A percentile compares a stretch with the other conserved stretches of the same genome.
Evolutionary conservation across 2,888 invertebrate species (phyloP).

Genomic region (Arctia plantaginis): DNA sequence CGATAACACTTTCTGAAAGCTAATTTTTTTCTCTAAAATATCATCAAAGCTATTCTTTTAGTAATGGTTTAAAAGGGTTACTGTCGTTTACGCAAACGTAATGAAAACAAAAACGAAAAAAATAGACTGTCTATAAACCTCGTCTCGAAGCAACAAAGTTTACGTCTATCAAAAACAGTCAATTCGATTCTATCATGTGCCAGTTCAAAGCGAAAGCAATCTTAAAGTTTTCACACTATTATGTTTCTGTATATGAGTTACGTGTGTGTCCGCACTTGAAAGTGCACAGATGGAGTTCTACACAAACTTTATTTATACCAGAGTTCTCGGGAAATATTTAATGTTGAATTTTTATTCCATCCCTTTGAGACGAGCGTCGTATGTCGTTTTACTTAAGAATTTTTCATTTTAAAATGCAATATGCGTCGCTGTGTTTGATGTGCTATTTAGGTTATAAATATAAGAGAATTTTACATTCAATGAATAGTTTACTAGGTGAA

Average conservation of each 20-base stretch:
- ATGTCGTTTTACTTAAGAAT: constrained; percentile 60
- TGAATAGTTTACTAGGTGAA: background rate
- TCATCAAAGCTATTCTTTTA: background rate
- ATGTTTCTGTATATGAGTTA: constrained; percentile 51
- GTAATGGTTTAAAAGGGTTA: background rate
- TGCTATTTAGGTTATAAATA: constrained; percentile 32
- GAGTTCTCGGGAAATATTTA: constrained; percentile 74
- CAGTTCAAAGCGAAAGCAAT: constrained; percentile 54
- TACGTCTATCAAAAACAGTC: constrained; percentile 36
- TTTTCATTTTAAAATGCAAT: constrained; percentile 66
- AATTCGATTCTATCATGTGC: constrained; percentile 47
- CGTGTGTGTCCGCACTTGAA: constrained; percentile 52
- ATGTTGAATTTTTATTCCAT: constrained; percentile 75
- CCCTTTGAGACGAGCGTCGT: constrained; percentile 53
- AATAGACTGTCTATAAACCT: constrained; percentile 16
- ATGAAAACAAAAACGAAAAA: constrained; percentile 22
- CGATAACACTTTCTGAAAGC: too few relatives aligned
- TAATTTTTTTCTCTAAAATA: background rate
- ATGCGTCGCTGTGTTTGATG: constrained; percentile 45
- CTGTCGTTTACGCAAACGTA: background rate
- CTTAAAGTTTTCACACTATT: constrained; percentile 54
- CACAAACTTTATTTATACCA: constrained; percentile 73
- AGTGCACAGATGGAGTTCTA: constrained; percentile 56
- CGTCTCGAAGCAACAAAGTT: constrained; percentile 41
- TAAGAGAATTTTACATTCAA: background rate